phyloP scores from a whole-genome alignment of 2,888 invertebrate species.

The Acanthosepion pharaonis region DNA sequence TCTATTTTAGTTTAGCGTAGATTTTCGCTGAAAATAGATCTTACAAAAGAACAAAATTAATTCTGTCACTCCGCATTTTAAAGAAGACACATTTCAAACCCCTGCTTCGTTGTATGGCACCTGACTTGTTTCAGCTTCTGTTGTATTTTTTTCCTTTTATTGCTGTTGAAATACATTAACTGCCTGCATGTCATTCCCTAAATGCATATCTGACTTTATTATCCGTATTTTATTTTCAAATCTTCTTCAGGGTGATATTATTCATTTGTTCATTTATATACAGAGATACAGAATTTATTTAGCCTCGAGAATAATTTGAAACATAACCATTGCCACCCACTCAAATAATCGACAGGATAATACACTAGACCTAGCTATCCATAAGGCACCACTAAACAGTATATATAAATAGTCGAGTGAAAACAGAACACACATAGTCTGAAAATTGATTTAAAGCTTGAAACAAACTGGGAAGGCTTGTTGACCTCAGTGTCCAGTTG shows the following conservation, averaged over 20 bases:
- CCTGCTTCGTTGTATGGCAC: not conserved
- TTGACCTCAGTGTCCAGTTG: no score
- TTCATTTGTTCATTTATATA: not conserved
- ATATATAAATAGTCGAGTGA: no score
- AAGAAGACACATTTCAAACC: not conserved
- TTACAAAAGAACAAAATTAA: not conserved
- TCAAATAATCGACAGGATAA: no score
- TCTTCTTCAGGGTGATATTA: not conserved
- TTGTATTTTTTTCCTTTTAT: not conserved
- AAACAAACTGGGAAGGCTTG: no score
- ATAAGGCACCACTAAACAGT: no score
- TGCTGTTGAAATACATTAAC: not conserved
- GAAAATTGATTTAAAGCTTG: no score
- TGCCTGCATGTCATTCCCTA: not conserved
- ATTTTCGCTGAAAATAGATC: not conserved
- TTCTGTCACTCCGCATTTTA: no score
- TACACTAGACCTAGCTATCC: no score
- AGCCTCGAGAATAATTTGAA: no score
- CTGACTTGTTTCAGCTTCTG: not conserved
- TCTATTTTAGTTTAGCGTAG: not conserved
- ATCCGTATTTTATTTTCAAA: not conserved
- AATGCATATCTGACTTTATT: not conserved
- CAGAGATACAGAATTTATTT: not conserved
- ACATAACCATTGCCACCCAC: no score
- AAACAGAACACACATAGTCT: no score